Base-by-base conservation (phyloP, 2,888 invertebrate genomes). In the Amiota minor region DNA sequence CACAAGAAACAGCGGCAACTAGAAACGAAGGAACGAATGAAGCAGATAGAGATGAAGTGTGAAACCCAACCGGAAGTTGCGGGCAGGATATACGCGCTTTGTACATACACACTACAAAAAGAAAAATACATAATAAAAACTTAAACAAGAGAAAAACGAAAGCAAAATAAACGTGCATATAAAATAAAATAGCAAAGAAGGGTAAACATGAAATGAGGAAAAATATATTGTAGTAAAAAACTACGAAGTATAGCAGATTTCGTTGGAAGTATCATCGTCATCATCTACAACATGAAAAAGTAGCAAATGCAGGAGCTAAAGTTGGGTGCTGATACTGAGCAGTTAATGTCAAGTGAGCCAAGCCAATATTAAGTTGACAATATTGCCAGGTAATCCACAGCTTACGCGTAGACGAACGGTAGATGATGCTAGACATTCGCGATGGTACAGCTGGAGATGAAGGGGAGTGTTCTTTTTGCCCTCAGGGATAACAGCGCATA, bases 51-150 rank as follows among this genome's bases (percentile, higher is more conserved):
- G 8, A 20, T 20, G 59, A 18, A 77, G 83, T 53, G 67, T 53
- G 67, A 68, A 68, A 68, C n/a, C n/a, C n/a, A n/a, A 76, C 79
- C 81, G 77, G 79, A 70, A 76, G 62, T 18, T 67, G 71, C 50
- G 53, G 79, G 77, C 82, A 82, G 84, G 83, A 83, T 83, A 85
- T 82, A 81, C 80, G 35, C 35, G 35, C 35, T 35, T 35, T 35
- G 35, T 35, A 35, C 6, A 35, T 35, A 35, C 23, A 23, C 2
- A 23, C 35, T 35, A 6, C 35, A 35, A 6, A 35, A 35, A 35
- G 35, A 35, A 35, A 35, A 35, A 35, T 35, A 35, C 35, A 35
- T 35, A 35, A 80, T 72, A 35, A 35, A 35, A 35, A 35, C 35
- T 35, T 35, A 35, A 35, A 35, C 35, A 35, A 35, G 35, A 35